phyloP scores from a whole-genome alignment of 2,797 vertebrate genomes.

The Syngnathus acus region DNA sequence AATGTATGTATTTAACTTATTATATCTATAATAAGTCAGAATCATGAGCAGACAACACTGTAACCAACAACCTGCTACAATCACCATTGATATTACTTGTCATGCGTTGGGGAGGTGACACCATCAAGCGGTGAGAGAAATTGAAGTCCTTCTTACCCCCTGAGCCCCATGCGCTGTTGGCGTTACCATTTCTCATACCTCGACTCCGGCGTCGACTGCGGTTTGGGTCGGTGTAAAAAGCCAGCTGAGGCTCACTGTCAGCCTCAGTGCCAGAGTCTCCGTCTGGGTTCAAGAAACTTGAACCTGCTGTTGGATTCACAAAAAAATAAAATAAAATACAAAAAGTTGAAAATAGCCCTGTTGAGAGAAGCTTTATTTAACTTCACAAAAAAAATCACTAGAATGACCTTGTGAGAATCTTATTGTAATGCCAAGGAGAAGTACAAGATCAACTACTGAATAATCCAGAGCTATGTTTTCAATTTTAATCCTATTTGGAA shows the following conservation, averaged over 20 bases:
- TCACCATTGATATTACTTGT: conserved; percentile 39
- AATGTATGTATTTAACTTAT: not conserved
- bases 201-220: conserved; percentile 90
- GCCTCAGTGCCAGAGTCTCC: conserved; percentile 93
- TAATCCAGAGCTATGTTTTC: not conserved
- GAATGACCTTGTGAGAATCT: not conserved
- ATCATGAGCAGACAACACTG: conserved; percentile 33
- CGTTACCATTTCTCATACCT: conserved; percentile 82
- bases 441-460: not conserved
- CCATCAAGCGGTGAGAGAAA: conserved; percentile 39
- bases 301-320: conserved; percentile 84
- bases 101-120: conserved; percentile 51
- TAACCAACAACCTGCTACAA: conserved; percentile 28
- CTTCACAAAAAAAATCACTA: not conserved
- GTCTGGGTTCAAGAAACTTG: conserved; percentile 95
- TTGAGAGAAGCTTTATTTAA: not conserved
- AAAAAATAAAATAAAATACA: conserved; percentile 29
- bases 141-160: conserved; percentile 74
- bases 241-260: conserved; percentile 96
- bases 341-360: not conserved
- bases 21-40: not conserved
- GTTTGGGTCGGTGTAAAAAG: conserved; percentile 97
- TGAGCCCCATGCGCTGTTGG: conserved; percentile 77
- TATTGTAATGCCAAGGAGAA: not conserved
- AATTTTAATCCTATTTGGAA: conserved; percentile 7